These are phyloP conservation scores for Alethe castanea DNA, from an alignment of 2,113 vertebrate genomes.

Conservation along the genomic window DNA sequence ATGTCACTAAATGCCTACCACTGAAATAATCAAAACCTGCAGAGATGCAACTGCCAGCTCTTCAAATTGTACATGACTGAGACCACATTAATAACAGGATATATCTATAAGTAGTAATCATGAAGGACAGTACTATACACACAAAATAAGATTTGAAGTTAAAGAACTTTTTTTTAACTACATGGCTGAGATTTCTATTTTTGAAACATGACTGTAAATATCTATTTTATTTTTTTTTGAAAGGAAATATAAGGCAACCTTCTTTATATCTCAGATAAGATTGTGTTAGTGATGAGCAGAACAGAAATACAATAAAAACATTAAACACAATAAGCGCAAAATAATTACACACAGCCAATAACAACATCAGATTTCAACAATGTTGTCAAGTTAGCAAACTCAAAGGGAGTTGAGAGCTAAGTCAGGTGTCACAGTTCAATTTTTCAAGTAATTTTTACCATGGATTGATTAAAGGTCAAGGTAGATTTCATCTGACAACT, in stretches of 20 bases:
- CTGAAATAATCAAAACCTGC: slow-evolving; percentile 28
- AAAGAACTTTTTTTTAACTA: not conserved
- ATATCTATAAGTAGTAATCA: not conserved
- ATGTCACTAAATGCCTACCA: slow-evolving; percentile 41
- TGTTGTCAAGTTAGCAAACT: not conserved
- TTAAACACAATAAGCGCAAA: not conserved
- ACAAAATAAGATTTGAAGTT: not conserved
- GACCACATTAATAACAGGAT: not conserved
- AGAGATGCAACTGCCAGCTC: not conserved
- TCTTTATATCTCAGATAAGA: not conserved
- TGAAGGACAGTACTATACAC: not conserved
- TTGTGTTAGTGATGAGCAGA: not conserved
- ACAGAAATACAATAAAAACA: not conserved
- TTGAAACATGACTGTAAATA: slow-evolving; percentile 16
- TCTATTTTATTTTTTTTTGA: not conserved
- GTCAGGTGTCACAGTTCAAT: not conserved
- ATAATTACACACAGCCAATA: not conserved
- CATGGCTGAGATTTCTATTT: slow-evolving; percentile 6
- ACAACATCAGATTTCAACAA: not conserved
- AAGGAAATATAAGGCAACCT: slow-evolving; percentile 8
- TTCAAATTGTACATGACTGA: not conserved
- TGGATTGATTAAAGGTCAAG: not conserved
- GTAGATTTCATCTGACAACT: not conserved
- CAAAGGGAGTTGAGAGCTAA: not conserved
- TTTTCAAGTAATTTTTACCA: not conserved